Conservation (phyloP, 2,797 vertebrate species). For the Uromys caudimaculatus region DNA sequence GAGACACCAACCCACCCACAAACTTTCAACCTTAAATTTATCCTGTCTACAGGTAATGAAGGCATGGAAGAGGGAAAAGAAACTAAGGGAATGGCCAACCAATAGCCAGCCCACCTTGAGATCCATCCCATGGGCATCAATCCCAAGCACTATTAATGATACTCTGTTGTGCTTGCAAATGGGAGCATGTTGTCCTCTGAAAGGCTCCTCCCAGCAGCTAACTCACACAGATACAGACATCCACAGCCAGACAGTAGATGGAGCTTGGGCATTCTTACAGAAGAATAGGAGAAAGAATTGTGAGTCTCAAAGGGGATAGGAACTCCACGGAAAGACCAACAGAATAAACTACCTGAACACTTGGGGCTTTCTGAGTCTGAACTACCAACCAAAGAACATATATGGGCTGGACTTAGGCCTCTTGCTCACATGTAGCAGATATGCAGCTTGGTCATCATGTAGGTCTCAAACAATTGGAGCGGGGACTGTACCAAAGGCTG, state of each 20-base stretch:
- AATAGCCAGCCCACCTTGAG: background rate
- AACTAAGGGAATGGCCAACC: background rate
- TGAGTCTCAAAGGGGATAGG: too few species aligned
- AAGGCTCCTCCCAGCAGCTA: too few species aligned
- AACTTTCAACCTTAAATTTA: background rate
- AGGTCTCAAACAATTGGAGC: too few species aligned
- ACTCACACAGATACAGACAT: background rate
- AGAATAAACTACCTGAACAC: too few species aligned
- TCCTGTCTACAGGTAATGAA: background rate
- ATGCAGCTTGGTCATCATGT: too few species aligned
- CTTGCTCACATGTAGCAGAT: too few species aligned
- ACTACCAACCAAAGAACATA: too few species aligned
- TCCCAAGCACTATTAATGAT: background rate
- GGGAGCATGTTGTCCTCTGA: background rate
- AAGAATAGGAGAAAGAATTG: background rate
- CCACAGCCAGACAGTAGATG: background rate
- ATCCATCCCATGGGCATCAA: background rate
- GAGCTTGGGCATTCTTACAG: background rate
- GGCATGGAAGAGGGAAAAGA: background rate
- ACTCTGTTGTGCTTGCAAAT: background rate
- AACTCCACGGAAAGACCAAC: too few species aligned
- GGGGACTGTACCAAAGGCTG: too few species aligned
- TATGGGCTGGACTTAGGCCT: too few species aligned
- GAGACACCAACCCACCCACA: background rate
- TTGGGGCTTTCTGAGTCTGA: too few species aligned